phyloP scores from a whole-genome alignment of 2,888 invertebrate species.

The Trachelus stipa region DNA sequence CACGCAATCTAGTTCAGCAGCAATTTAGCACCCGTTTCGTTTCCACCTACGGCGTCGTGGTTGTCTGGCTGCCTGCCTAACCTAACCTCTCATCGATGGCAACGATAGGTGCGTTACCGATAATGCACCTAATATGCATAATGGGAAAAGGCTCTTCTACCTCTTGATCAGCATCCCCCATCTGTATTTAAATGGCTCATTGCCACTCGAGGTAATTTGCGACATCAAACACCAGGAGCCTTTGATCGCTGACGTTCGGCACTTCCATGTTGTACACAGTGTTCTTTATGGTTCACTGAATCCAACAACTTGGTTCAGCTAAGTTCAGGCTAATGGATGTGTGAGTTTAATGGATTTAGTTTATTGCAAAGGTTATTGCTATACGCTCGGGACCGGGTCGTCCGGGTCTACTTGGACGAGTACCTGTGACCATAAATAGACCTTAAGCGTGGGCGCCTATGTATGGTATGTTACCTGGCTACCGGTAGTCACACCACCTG shows the following conservation, averaged over 20 bases:
- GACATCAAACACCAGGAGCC: not conserved
- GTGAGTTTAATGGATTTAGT: not conserved
- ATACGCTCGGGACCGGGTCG: not conserved
- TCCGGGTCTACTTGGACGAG: not conserved
- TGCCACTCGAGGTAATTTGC: not conserved
- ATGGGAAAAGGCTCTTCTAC: not conserved
- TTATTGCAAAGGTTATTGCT: not conserved
- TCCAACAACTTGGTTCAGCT: not conserved
- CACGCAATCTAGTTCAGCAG: not conserved
- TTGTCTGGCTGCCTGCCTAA: not conserved
- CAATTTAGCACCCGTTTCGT: not conserved
- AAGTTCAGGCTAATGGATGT: not conserved
- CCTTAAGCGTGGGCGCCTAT: not conserved
- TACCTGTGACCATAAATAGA: not conserved
- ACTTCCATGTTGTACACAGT: not conserved
- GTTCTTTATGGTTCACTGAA: not conserved
- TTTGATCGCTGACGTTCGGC: not conserved
- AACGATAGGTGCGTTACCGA: not conserved
- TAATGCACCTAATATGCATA: not conserved
- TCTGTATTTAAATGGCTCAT: not conserved
- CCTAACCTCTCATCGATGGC: not conserved
- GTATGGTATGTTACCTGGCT: conserved; percentile 12
- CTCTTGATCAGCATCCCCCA: not conserved
- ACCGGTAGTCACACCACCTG: conserved; percentile 36
- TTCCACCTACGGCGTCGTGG: not conserved